Evolutionary conservation across 2,797 vertebrate genomes (phyloP).

Genomic region (Anisognathus igniventris): DNA sequence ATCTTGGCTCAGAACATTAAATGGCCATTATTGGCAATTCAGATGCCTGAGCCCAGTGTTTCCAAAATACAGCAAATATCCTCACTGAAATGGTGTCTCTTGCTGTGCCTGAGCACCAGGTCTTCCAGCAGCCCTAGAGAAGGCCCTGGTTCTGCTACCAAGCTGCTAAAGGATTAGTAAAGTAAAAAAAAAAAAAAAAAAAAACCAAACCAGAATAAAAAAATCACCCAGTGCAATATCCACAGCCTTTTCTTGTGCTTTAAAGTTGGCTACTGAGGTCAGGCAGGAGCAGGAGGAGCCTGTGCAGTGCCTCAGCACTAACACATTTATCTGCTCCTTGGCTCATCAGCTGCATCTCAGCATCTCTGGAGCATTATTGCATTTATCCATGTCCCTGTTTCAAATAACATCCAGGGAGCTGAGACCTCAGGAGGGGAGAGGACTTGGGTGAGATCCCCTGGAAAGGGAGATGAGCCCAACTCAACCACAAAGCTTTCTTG

Average conservation of each 20-base stretch:
- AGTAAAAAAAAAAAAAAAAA: neutral
- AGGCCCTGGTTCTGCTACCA: neutral
- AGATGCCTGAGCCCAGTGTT: neutral
- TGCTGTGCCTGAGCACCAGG: neutral
- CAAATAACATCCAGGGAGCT: neutral
- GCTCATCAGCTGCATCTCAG: neutral
- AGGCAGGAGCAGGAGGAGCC: neutral
- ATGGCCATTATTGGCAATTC: neutral
- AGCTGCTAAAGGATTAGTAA: neutral
- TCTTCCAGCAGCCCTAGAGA: neutral
- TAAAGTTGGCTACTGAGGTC: neutral
- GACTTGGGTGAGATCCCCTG: neutral
- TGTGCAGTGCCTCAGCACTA: neutral
- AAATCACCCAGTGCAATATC: neutral
- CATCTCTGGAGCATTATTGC: fast-evolving
- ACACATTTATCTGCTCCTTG: neutral
- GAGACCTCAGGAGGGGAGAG: neutral
- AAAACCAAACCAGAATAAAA: neutral
- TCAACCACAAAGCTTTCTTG: neutral
- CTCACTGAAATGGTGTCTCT: neutral
- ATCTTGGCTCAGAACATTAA: neutral
- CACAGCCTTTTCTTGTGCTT: neutral
- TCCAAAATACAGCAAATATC: fast-evolving
- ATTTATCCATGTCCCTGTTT: neutral
- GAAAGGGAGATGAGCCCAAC: neutral